Conservation (phyloP, 2,888 invertebrate species). For the Chironomus tentans region DNA sequence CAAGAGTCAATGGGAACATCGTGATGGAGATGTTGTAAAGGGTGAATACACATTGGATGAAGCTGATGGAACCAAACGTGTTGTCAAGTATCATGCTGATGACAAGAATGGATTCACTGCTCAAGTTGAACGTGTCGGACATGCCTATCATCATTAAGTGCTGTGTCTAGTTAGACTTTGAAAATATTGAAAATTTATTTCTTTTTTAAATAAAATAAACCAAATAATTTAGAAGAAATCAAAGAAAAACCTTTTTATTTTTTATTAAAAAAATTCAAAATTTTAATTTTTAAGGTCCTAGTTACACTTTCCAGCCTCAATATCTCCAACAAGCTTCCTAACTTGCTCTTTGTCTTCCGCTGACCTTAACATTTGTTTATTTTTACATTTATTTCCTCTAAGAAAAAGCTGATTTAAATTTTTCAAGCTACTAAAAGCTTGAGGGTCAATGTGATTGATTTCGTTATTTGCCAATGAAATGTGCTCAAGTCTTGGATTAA, state of each 20-base stretch:
- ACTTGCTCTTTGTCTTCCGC: too few species aligned
- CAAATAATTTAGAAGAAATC: too few species aligned
- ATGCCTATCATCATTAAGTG: neutral
- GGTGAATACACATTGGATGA: slow-evolving; percentile 1
- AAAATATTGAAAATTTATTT: too few species aligned
- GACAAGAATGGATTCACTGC: neutral
- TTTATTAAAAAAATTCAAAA: too few species aligned
- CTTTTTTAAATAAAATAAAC: too few species aligned
- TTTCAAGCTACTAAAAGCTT: neutral
- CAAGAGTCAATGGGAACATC: neutral
- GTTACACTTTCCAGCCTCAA: too few species aligned
- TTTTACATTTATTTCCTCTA: neutral
- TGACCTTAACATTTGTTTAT: too few species aligned
- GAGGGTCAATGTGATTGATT: neutral
- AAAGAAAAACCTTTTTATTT: too few species aligned
- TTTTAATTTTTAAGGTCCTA: too few species aligned
- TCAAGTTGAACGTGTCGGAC: neutral
- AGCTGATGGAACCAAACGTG: slow-evolving; percentile 1
- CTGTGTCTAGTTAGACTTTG: neutral
- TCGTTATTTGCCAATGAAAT: neutral
- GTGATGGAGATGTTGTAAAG: neutral
- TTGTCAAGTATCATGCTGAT: neutral
- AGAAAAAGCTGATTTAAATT: neutral
- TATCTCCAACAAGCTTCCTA: too few species aligned
- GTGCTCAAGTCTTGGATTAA: neutral